phyloP scores from a whole-genome alignment of 2,113 vertebrate species.

The Xiphophorus maculatus region DNA sequence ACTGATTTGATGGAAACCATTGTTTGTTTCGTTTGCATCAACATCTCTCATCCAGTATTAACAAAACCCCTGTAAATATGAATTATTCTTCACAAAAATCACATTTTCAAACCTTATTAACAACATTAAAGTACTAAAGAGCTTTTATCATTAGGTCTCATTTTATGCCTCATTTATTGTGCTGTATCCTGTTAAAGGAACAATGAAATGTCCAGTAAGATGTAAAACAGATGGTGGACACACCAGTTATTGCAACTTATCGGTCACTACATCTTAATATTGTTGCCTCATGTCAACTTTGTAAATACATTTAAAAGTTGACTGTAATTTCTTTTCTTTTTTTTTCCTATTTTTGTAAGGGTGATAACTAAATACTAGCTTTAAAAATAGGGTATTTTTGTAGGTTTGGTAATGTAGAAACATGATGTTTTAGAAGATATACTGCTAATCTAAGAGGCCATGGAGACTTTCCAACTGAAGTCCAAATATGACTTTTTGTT shows the following conservation, averaged over 20 bases:
- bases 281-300: too few species aligned
- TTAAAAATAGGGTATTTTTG: neutral
- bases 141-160: neutral
- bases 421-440: neutral
- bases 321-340: neutral
- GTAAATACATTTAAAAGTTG: neutral
- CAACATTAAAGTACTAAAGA: neutral
- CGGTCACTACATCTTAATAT: too few species aligned
- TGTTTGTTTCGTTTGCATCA: neutral
- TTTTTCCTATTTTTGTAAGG: neutral
- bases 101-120: neutral
- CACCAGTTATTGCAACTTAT: neutral
- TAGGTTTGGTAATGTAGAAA: neutral
- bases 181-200: neutral
- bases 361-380: neutral
- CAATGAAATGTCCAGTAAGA: neutral
- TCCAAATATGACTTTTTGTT: neutral
- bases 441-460: neutral
- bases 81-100: neutral
- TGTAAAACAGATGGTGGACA: neutral
- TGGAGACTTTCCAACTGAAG: neutral
- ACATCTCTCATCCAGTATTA: conserved; percentile 15
- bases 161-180: conserved; percentile 2
- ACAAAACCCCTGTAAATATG: neutral
- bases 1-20: neutral